Evolutionary conservation across 2,113 vertebrate genomes (phyloP), one percentile per base, ranked within the genome.

Genomic region (Corythornis madagascariensis): DNA sequence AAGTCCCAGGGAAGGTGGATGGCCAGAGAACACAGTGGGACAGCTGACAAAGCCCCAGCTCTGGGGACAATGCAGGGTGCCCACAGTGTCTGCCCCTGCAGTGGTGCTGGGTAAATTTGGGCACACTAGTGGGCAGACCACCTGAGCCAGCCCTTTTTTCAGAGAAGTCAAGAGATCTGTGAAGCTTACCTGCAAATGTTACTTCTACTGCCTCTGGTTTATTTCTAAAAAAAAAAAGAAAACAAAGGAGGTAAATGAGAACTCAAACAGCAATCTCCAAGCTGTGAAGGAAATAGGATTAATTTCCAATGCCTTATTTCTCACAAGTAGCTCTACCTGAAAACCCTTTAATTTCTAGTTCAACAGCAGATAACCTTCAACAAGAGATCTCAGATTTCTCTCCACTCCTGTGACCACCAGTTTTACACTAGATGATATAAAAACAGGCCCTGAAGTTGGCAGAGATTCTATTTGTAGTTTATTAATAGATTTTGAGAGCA

Each of bases 151-250:
- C 4, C 43, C 45, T 10, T 47, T 45, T 63, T 52, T 50, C 25
- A 75, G 35, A 48, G n/a, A 75, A 82, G 52, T 20, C 25, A 75
- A 35, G 17, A 80, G 10, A 73, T 9, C 38, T 60, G 67, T 1
- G 1, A 21, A 65, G 61, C 98, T 98, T 97, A 99, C 99, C 99
- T 98, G 99, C 99, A 98, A 99, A 99, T 21, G 99, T 99, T 94
- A 99, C 98, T 97, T 99, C 99, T 91, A 99, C 99, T 73, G 99
- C 98, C 95, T 99, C 99, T 94, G 99, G 99, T 94, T 99, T 99
- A 94, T 99, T 99, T 96, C 99, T 99, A 92, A 88, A 94, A 93
- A 57, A 57, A 6, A 29, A 96, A 93, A 83, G 52, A 59, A 81
- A 95, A 94, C 48, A 90, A 81, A 85, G 18, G 20, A 96, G 16